Base-by-base conservation (phyloP, 37 sponge, comb jelly and placozoan species). In the Spongilla lacustris region DNA sequence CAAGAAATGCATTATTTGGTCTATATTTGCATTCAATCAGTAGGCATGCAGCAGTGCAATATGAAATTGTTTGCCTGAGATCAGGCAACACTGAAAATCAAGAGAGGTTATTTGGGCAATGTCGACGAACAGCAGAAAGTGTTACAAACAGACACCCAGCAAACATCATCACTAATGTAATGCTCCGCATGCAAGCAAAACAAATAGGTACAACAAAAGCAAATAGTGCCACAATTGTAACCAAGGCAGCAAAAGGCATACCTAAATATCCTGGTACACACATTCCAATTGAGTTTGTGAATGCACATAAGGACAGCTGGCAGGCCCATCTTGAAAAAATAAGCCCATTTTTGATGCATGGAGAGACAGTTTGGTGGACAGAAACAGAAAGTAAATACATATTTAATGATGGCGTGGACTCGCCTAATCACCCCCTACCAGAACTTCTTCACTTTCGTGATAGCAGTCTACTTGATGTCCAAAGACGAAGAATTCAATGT, bases 21-120 rank as follows among this genome's bases (percentile, higher is more conserved):
- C 17, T 33, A 37, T 67, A 23, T 80, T 30, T 67, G 19, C 80
- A 80, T 30, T 31, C 80, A 22, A 30, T 80, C 2, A 80, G 36
- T 23, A 22, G 33, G 17, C 80, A 80, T 30, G 68, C 80, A 28
- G 24, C 33, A 26, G 22, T 26, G 34, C 80, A 80, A 68, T 80
- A 80, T 80, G 80, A 80, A 33, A 22, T 80, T 67, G 30, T 82
- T 14, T 72, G 50, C 30, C 41, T 37, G 48, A 82, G 46, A 48
- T 82, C 83, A n/a, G 46, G 13, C 73, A 82, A 82, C 50, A 50
- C 83, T 24, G 83, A 82, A 82, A 70, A 71, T 35, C 50, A 80
- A 67, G 81, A 82, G 49, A 3, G 73, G 6, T 41, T 82, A 36
- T 82, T 82, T 29, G 73, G 73, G 14, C 46, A 82, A 71, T 72